Evolutionary conservation across 2,113 vertebrate species (phyloP).

Genomic region (Plectropomus leopardus): DNA sequence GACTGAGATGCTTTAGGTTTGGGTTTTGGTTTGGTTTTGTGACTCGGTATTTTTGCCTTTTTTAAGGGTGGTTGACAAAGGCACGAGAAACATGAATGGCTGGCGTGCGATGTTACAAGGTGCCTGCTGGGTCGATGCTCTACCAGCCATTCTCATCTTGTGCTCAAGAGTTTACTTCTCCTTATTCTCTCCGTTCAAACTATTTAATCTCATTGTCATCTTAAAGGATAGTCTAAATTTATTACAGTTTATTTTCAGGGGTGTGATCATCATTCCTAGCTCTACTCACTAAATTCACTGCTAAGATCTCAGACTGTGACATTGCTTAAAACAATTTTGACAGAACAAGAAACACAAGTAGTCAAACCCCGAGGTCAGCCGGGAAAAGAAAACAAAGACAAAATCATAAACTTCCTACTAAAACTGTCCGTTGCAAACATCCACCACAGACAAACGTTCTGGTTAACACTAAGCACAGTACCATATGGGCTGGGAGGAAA

Average conservation of each 20-base stretch:
- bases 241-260: neutral
- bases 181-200: neutral
- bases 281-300: neutral
- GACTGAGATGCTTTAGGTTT: conserved; percentile 25
- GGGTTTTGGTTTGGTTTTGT: conserved; percentile 55
- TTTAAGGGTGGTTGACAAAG: conserved; percentile 24
- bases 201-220: too few species aligned
- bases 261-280: neutral
- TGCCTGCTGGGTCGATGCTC: neutral
- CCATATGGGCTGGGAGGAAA: too few species aligned
- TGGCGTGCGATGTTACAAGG: neutral
- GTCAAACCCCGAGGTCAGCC: neutral
- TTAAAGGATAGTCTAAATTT: too few species aligned
- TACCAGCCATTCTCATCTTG: neutral
- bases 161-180: neutral
- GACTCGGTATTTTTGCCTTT: conserved; percentile 22
- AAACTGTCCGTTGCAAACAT: neutral
- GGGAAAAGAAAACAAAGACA: neutral
- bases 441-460: neutral
- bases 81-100: conserved; percentile 18
- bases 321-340: neutral
- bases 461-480: neutral
- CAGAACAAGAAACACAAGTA: neutral
- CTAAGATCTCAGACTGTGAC: neutral
- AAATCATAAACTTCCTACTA: neutral